Conservation (phyloP, 2,888 invertebrate species). For the Athrips mouffetella region DNA sequence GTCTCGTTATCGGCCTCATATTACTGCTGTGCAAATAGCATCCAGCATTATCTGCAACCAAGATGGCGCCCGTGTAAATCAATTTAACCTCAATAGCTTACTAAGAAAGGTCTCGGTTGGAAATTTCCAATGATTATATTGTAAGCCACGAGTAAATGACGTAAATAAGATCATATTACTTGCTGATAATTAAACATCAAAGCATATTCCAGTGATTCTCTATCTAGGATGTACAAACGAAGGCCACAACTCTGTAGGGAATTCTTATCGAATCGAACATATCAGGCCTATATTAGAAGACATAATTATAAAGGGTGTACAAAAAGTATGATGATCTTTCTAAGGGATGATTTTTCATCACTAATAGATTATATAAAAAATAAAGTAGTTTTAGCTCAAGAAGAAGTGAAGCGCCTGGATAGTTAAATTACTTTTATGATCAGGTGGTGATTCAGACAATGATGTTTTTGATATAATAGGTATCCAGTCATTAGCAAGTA, state of each 20-base stretch:
- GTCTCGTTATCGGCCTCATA: slow-evolving; percentile 44
- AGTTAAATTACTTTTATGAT: too few relatives aligned
- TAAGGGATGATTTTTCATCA: too few relatives aligned
- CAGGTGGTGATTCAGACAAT: too few relatives aligned
- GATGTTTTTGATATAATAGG: too few relatives aligned
- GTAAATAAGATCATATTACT: slow-evolving; percentile 9
- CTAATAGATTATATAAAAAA: too few relatives aligned
- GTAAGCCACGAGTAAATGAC: slow-evolving; percentile 5
- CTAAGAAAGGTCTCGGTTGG: slow-evolving; percentile 67
- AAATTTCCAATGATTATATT: slow-evolving; percentile 58
- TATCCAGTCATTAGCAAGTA: too few relatives aligned
- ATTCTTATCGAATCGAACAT: too few relatives aligned
- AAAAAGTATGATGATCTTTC: too few relatives aligned
- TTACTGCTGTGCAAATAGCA: slow-evolving; percentile 56
- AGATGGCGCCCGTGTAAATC: slow-evolving; percentile 67
- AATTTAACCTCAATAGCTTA: slow-evolving; percentile 73
- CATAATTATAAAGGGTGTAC: too few relatives aligned
- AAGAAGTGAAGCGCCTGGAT: too few relatives aligned
- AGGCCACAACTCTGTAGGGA: background rate
- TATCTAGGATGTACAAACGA: background rate
- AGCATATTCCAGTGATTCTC: background rate
- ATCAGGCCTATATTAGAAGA: too few relatives aligned
- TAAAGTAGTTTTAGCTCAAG: too few relatives aligned
- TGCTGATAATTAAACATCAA: slow-evolving; percentile 2
- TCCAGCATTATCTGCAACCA: slow-evolving; percentile 55